Base-by-base conservation (phyloP, 2,113 vertebrate genomes). In the Corapipo altera region DNA sequence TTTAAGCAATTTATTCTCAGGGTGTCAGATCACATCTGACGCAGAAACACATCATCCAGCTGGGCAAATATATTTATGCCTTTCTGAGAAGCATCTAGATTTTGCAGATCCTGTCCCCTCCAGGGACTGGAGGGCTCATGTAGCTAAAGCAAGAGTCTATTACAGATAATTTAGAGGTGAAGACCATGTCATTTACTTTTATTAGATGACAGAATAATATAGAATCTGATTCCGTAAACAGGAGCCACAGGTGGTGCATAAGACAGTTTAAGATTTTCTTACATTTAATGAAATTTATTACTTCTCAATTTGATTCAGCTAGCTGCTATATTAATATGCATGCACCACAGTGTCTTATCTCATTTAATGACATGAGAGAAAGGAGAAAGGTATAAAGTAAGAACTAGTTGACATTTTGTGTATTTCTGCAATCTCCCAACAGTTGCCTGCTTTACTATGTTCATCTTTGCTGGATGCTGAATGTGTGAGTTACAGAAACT, bases 1-100 rank as follows among this genome's bases (percentile, higher is more conserved):
- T 95, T 81, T 52, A 92, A 88, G 76, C 88, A 51, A 94, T 93
- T 97, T 94, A 95, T 92, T 95, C 41, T 72, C 59, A 69, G 66
- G 44, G 55, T n/a, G 70, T 91, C 81, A 87, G 76, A 87, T 49
- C 39, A 41, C 39, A 64, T 64, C 61, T 64, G 61, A 43, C 11
- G 58, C 22, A 28, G 77, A 86, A 91, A 86, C 58, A 91, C 57
- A 80, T 51, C 71, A 76, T 46, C 61, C 74, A 82, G 87, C 79
- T 92, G 84, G 74, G 81, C 41, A 90, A 91, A 93, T 61, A 33
- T 5, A 87, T 87, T 80, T 84, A 76, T 2, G n/a, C 37, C 54
- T 54, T 79, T 71, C 35, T 80, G 92, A 87, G 58, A 92, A 14
- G 52, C 74, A 77, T 85, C 77, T 88, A 43, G n/a, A 82, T 69